Evolutionary conservation across 2,797 vertebrate species (phyloP).

Genomic region (Eulemur mongoz): DNA sequence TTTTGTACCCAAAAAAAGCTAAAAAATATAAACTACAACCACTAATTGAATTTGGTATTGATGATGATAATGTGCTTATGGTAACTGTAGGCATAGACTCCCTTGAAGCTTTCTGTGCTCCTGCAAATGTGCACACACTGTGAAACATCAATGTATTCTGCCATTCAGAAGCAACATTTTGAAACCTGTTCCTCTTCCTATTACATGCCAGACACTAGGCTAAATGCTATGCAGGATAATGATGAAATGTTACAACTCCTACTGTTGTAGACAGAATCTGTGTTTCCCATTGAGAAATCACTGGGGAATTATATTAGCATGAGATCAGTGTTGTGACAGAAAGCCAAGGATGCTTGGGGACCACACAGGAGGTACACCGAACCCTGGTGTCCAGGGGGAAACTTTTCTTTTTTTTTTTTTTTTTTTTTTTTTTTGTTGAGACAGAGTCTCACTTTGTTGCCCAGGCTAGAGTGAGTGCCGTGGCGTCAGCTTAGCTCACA

Average conservation of each 20-base stretch:
- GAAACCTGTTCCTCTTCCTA: background rate
- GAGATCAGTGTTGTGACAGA: background rate
- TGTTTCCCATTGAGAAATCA: background rate
- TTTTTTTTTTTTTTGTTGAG: no score
- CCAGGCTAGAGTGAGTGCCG: no score
- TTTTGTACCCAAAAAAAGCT: background rate
- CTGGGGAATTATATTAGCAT: background rate
- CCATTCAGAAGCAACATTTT: background rate
- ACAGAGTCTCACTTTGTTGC: no score
- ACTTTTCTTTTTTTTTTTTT: no score
- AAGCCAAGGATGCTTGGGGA: background rate
- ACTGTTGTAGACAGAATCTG: background rate
- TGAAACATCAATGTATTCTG: background rate
- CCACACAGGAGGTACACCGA: no score
- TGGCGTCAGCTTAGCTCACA: no score
- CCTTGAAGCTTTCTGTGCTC: background rate
- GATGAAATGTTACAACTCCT: background rate
- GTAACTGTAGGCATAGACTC: background rate
- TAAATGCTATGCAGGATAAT: background rate
- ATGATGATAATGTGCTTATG: background rate
- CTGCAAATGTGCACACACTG: background rate
- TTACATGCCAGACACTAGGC: no score
- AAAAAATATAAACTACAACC: background rate
- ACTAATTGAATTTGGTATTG: background rate
- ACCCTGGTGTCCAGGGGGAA: accelerated